Evolutionary conservation across 2,113 vertebrate species (phyloP).

Genomic region (Onychostruthus taczanowskii): DNA sequence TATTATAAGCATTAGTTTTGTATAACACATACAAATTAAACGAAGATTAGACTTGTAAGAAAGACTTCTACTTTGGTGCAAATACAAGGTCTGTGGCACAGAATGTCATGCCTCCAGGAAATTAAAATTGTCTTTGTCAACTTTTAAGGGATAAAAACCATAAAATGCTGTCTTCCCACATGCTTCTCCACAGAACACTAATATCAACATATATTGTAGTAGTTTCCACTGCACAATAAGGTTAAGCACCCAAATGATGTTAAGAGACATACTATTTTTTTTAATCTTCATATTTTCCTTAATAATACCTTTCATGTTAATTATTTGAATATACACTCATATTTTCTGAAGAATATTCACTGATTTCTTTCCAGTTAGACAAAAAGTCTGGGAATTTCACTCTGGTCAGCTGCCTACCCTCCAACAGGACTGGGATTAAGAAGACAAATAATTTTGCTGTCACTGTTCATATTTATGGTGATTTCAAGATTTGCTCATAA

Average conservation of each 20-base stretch:
- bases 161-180: background rate
- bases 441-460: background rate
- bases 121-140: background rate
- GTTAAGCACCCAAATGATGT: background rate
- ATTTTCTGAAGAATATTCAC: background rate
- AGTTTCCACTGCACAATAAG: background rate
- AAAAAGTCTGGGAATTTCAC: background rate
- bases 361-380: background rate
- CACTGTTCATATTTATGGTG: background rate
- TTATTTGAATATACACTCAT: background rate
- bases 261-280: background rate
- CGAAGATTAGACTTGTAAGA: background rate
- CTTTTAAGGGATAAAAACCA: background rate
- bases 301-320: background rate
- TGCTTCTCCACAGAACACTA: background rate
- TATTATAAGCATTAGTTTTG: background rate
- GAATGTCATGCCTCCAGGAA: background rate
- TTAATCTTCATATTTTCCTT: background rate
- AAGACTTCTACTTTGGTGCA: background rate
- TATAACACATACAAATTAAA: background rate
- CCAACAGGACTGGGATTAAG: background rate
- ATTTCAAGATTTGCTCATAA: background rate
- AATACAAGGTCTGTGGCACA: background rate
- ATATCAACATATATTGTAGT: background rate
- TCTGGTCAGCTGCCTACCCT: background rate